A percentile compares a stretch with the other conserved stretches of the same genome.
These are phyloP conservation scores for Pteria penguin DNA, from an alignment of 2,888 invertebrate species.

Conservation along the genomic window DNA sequence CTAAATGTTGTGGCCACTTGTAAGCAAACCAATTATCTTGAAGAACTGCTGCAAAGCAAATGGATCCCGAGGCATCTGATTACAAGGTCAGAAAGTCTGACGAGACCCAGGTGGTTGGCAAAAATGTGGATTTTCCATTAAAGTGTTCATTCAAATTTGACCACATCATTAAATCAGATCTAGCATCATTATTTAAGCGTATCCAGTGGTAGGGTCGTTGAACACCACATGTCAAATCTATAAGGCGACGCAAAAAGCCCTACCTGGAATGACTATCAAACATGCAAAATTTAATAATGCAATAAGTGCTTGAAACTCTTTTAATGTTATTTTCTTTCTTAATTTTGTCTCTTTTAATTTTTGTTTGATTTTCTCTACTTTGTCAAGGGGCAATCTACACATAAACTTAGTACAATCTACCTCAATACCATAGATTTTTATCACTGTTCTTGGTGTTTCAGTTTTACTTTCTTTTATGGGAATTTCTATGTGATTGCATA, in stretches of 20 bases:
- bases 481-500: constrained; percentile 18
- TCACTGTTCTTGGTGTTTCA: too few relatives aligned
- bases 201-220: background rate
- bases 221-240: constrained; percentile 2
- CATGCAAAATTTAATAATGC: constrained; percentile 11
- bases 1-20: background rate
- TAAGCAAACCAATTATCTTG: background rate
- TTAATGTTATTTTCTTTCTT: background rate
- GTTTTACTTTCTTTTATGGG: constrained; percentile 12
- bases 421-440: too few relatives aligned
- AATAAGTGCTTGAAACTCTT: constrained; percentile 10
- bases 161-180: constrained; percentile 40
- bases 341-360: too few relatives aligned
- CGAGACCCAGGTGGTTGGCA: constrained; percentile 23
- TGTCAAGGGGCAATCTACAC: too few relatives aligned
- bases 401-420: too few relatives aligned
- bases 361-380: too few relatives aligned
- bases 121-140: constrained; percentile 45
- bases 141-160: constrained; percentile 26
- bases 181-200: constrained; percentile 8
- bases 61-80: constrained; percentile 16
- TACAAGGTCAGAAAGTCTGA: constrained; percentile 20
- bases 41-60: constrained; percentile 24
- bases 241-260: constrained; percentile 13
- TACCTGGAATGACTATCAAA: background rate